Evolutionary conservation across 1,140 invertebrate species (phyloP), one percentile per base, ranked within the genome.

Genomic region (Pantala flavescens): DNA sequence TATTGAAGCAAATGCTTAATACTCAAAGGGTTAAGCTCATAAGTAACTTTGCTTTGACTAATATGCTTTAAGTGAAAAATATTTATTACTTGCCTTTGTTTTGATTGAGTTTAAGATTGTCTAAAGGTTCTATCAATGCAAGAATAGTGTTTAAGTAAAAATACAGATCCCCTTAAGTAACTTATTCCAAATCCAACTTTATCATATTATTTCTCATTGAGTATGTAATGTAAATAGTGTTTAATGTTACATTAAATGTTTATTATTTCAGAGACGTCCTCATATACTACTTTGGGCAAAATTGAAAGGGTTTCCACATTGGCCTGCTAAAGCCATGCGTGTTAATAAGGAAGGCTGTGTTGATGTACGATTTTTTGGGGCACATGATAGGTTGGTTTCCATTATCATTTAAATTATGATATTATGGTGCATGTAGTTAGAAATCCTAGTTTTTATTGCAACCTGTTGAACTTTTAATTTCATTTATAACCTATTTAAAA

Each of bases 331-430:
- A 84, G 93, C 90, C 0, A 91, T 97, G 88, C 87, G 89, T 9
- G 85, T 90, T 28, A 82, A 87, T 16, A 91, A 90, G 78, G 85
- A 89, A 73, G 89, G 90, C 0, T 84, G 88, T 74, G 91, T 97
- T 0, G 95, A 97, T 82, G 94, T 96, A 11, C 83, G 95, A 19
- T 98, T 98, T 84, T 98, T 98, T 83, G 96, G 96, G 7, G 92
- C 92, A 71, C 95, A 98, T 83, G 94, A 97, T 84, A 88, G 92
- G 77, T 86, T 77, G 76, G 77, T 74, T 74, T n/a, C n/a, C 3
- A 21, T 14, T 5, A 21, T 63, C n/a, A 63, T 63, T 63, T 63
- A 16, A 7, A 36, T 5, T 36, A 5, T 36, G 28, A 36, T 36
- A 5, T 5, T 9, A 36, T 5, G 9, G 3, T n/a, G 2, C n/a